Evolutionary conservation across 2,797 vertebrate genomes (phyloP), one percentile per base, ranked within the genome.

Genomic region (Enteromius paludinosus): DNA sequence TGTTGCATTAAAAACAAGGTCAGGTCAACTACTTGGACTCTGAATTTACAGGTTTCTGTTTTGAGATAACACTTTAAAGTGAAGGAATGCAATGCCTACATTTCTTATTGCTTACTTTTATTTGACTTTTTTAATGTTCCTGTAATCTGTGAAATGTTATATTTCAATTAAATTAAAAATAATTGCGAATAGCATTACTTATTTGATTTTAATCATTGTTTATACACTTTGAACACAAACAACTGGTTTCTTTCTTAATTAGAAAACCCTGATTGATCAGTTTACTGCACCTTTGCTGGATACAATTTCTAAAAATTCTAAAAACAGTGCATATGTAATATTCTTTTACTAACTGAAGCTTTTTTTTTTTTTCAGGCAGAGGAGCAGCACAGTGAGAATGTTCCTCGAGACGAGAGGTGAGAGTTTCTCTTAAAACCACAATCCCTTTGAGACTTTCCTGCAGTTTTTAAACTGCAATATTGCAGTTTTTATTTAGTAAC

Each of bases 321-420:
- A n/a, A n/a, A n/a, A n/a, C n/a, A n/a, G 47, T 73, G 5, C 72
- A 12, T 2, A 5, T 74, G 52, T 59, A 56, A 41, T 59, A 41
- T 59, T 8, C n/a, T 25, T 35, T 61, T 61, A 38, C n/a, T 15
- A 59, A 43, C n/a, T 35, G 18, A 35, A n/a, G 54, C 8, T 25
- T 2, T 71, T 82, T 5, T 10, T 79, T 90, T 81, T 35, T 23
- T 23, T 59, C 84, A 99, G 98, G 92, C 95, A 90, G 96, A 97
- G 89, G 95, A 96, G 3, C 97, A 98, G 89, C 96, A 93, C 83
- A 94, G 94, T 90, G 97, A 97, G 70, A 95, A 96, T 81, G 94
- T 95, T 93, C 92, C 94, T 0, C 91, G 95, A 84, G 96, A 98
- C 84, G 96, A 97, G 89, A 96, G 97, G 98, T 98, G 93, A 93